phyloP scores from a whole-genome alignment of 2,113 vertebrate genomes.

The Gymnobelideus leadbeateri region DNA sequence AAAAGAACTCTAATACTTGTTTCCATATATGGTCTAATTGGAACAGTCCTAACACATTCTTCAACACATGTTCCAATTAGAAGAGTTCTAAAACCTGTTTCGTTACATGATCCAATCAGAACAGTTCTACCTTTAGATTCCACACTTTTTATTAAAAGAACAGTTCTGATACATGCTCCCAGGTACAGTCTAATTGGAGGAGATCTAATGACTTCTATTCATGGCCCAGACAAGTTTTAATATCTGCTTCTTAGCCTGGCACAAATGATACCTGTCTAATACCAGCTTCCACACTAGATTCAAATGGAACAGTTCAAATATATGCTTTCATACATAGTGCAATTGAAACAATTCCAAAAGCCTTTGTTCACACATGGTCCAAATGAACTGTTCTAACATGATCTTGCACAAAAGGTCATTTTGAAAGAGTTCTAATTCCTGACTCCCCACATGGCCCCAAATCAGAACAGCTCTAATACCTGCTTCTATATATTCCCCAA shows the following conservation, averaged over 20 bases:
- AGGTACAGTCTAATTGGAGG: neutral
- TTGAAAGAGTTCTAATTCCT: neutral
- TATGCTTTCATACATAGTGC: neutral
- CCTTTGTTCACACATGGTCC: neutral
- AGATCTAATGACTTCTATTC: neutral
- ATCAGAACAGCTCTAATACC: too few species aligned
- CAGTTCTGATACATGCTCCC: neutral
- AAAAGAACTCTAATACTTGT: neutral
- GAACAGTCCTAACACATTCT: neutral
- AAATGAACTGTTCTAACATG: neutral
- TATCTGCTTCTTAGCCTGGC: neutral
- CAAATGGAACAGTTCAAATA: neutral
- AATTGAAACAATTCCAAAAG: neutral
- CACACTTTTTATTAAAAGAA: neutral
- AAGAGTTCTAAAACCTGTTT: neutral
- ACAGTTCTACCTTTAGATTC: neutral
- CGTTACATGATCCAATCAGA: neutral
- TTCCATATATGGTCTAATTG: neutral
- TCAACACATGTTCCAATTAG: neutral
- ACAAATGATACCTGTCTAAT: neutral
- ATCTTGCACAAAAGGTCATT: too few species aligned
- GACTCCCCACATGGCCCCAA: neutral
- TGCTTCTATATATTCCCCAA: too few species aligned
- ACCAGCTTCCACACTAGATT: neutral
- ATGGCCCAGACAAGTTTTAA: neutral